Evolutionary conservation across 2,113 vertebrate genomes (phyloP).

Genomic region (Oryzias curvinotus): DNA sequence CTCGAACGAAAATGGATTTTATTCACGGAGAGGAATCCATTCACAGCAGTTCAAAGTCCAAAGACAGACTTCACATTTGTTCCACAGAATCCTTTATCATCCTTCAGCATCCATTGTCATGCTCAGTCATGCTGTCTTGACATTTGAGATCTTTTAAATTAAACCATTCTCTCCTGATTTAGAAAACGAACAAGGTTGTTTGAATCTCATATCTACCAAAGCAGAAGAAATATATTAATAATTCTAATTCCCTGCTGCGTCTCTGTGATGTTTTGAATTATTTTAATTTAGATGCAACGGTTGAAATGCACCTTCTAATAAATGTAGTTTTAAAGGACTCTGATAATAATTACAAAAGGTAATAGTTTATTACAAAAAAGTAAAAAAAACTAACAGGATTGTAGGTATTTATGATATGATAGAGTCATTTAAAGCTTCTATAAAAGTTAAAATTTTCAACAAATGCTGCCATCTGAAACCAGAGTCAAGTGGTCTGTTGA

Average conservation of each 20-base stretch:
- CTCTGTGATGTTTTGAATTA: background rate
- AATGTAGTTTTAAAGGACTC: too few relatives aligned
- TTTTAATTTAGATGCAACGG: background rate
- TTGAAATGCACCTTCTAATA: background rate
- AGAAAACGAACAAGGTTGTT: conserved; percentile 5
- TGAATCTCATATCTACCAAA: background rate
- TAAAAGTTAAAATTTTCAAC: too few relatives aligned
- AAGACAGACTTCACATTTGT: conserved; percentile 20
- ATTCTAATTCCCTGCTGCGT: background rate
- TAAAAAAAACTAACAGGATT: too few relatives aligned
- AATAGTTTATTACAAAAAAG: too few relatives aligned
- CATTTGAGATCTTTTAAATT: background rate
- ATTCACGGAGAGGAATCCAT: conserved; percentile 2
- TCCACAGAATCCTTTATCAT: conserved; percentile 1
- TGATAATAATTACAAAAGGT: too few relatives aligned
- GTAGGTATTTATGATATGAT: too few relatives aligned
- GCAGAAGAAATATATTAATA: background rate
- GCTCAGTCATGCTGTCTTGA: conserved; percentile 4
- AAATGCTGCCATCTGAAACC: too few relatives aligned
- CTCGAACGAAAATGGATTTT: background rate
- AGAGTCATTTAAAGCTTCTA: too few relatives aligned
- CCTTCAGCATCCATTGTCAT: background rate
- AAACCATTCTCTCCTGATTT: conserved; percentile 15
- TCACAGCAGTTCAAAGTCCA: conserved; percentile 9
- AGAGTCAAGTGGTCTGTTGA: too few relatives aligned